A percentile compares a stretch with the other conserved stretches of the same genome.
These are phyloP conservation scores for Chionoecetes opilio DNA, from an alignment of 1,140 invertebrate genomes.

Conservation along the genomic window DNA sequence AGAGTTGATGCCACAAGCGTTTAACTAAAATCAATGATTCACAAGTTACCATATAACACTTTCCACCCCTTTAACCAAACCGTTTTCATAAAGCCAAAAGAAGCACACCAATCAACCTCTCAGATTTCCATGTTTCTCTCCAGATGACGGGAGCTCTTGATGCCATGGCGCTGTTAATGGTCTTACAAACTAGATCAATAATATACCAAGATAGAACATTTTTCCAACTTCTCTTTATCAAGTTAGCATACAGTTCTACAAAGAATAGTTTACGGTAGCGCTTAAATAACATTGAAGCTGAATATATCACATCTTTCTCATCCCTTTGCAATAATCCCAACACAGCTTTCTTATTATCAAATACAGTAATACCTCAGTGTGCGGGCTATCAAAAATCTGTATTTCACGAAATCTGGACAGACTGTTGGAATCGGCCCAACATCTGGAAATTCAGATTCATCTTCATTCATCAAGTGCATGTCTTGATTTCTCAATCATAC, in stretches of 20 bases:
- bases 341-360: neutral
- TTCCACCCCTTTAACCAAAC: neutral
- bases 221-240: neutral
- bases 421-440: too few species aligned
- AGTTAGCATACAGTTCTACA: too few species aligned
- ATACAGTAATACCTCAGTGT: too few species aligned
- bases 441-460: too few species aligned
- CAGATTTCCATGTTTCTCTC: neutral
- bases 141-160: neutral
- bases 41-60: neutral
- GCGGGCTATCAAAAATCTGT: too few species aligned
- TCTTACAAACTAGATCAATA: neutral
- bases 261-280: too few species aligned
- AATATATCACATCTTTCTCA: conserved; percentile 4
- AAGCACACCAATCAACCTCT: neutral
- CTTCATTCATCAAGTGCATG: too few species aligned
- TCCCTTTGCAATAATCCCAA: neutral
- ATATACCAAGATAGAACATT: neutral
- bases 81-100: neutral
- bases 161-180: neutral
- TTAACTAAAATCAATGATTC: neutral
- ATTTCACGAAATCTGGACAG: too few species aligned
- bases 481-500: too few species aligned
- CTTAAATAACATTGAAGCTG: neutral
- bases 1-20: neutral